Conservation (phyloP, 2,888 invertebrate species). For the Thumatha senex region DNA sequence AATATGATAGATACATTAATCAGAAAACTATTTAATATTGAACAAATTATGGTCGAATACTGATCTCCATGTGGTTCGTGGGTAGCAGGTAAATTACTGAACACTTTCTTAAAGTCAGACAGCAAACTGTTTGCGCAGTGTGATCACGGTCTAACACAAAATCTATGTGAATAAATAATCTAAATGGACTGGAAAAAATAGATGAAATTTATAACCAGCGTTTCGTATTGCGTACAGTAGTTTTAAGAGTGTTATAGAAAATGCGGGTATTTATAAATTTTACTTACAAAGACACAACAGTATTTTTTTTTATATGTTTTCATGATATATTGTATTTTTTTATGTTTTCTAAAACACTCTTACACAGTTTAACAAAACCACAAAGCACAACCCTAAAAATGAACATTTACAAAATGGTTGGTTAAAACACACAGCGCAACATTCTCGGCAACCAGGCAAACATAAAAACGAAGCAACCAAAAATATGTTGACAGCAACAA, state of each 20-base stretch:
- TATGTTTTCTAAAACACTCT: neutral
- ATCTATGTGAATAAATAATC: neutral
- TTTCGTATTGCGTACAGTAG: neutral
- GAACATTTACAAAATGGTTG: neutral
- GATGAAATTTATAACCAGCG: neutral
- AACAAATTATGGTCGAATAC: no score
- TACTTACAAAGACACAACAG: no score
- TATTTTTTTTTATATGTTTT: no score
- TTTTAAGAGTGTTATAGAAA: slow-evolving; percentile 1
- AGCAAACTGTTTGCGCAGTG: neutral
- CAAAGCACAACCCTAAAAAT: neutral
- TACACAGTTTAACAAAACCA: neutral
- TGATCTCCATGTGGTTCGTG: no score
- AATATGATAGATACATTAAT: no score
- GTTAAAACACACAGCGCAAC: neutral
- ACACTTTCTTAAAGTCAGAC: neutral
- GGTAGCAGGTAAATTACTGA: neutral
- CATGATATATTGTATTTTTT: no score
- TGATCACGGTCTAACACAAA: neutral
- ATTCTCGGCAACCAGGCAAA: neutral
- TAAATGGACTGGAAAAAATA: neutral
- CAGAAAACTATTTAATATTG: no score
- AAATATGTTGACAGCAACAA: neutral
- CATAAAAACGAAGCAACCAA: neutral
- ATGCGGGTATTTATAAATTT: neutral